A percentile compares a stretch with the other conserved stretches of the same genome.
Evolutionary conservation across 2,888 invertebrate genomes (phyloP).

Genomic region (Hirudinaria manillensis): DNA sequence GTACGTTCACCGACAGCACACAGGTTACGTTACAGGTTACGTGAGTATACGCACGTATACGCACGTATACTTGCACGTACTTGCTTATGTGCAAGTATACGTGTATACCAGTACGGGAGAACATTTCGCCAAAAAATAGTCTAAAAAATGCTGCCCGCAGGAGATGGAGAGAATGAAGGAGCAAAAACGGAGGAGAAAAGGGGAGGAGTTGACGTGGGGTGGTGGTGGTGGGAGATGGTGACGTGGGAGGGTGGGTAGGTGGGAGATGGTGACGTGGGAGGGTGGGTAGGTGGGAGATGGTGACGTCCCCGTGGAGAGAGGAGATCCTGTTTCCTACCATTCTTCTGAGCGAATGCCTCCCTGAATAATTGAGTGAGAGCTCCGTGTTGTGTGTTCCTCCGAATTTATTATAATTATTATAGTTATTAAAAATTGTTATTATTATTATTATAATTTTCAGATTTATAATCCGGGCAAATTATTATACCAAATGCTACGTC

Average conservation of each 20-base stretch:
- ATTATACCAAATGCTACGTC: too few relatives aligned
- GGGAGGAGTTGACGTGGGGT: neutral
- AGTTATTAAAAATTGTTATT: neutral
- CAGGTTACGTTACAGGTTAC: neutral
- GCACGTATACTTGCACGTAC: neutral
- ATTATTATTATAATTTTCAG: neutral
- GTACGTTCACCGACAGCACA: neutral
- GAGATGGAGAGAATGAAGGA: conserved; percentile 12
- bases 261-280: neutral
- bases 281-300: neutral
- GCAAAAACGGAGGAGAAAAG: neutral
- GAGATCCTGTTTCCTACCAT: conserved; percentile 8
- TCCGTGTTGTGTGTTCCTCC: neutral
- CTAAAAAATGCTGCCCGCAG: neutral
- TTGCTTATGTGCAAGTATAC: neutral
- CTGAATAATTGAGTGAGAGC: conserved; percentile 15
- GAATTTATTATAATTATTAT: neutral
- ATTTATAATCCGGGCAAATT: too few relatives aligned
- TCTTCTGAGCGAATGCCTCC: conserved; percentile 23
- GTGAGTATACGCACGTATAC: neutral
- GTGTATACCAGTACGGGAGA: neutral
- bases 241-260: neutral
- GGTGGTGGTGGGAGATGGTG: neutral
- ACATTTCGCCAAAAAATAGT: neutral
- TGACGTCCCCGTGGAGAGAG: neutral